Conservation (phyloP, 2,113 vertebrate species). For the Mastomys coucha region DNA sequence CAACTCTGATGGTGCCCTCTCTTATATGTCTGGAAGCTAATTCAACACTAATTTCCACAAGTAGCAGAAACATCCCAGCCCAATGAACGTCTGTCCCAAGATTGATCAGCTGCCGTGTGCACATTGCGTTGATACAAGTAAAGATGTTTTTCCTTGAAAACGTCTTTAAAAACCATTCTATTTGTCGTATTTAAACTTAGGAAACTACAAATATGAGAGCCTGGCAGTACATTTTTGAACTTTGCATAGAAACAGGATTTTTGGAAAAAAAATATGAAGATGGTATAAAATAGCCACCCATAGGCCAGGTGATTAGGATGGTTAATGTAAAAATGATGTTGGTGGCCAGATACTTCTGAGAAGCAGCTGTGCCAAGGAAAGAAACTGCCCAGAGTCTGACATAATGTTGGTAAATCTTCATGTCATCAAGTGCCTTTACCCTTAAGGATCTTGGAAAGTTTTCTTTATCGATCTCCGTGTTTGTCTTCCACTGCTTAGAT, state of each 20-base stretch:
- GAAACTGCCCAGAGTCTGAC: constrained; percentile 16
- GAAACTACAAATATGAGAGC: constrained; percentile 28
- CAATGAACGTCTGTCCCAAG: constrained; percentile 45
- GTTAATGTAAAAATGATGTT: constrained; percentile 42
- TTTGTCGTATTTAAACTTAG: constrained; percentile 44
- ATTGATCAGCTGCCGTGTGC: not conserved
- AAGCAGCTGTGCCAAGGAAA: not conserved
- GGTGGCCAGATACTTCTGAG: constrained; percentile 19
- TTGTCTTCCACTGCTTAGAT: not conserved
- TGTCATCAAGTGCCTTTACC: constrained; percentile 1
- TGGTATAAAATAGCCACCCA: not conserved
- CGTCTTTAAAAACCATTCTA: not conserved
- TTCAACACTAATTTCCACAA: constrained; percentile 45
- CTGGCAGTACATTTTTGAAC: constrained; percentile 18
- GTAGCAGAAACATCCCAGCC: not conserved
- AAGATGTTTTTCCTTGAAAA: constrained; percentile 51
- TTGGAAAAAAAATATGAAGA: constrained; percentile 23
- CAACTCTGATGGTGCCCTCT: not conserved
- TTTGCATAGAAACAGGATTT: constrained; percentile 42
- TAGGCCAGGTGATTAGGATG: not conserved
- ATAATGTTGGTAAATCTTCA: not conserved
- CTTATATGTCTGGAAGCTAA: constrained; percentile 46
- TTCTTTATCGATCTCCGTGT: constrained; percentile 16
- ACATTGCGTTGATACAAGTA: constrained; percentile 77
- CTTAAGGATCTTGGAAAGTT: not conserved